Base-by-base conservation (phyloP, 23 tunicate genomes). In the Halocynthia aurantium region DNA sequence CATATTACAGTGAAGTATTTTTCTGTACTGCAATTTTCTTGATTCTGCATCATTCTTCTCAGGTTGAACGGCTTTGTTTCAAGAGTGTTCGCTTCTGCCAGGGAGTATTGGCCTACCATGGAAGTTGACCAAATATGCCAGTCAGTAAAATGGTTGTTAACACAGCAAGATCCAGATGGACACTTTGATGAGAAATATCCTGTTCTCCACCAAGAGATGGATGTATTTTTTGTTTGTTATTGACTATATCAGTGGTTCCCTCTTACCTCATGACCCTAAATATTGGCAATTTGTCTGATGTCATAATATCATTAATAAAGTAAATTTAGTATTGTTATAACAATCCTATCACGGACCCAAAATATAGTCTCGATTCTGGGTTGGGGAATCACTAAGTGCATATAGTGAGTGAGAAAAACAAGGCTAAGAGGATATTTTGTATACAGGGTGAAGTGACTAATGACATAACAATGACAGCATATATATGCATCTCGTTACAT, bases 401-500 rank as follows among this genome's bases (percentile, higher is more conserved):
- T 31, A 31, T 31, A 31, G 44, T 31, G 44, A 31, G 44, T 31
- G 44, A 31, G 44, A 31, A 31, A 31, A 31, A 31, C 44, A 31
- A 0, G 44, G 44, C 44, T 31, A 31, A 31, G 44, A 4, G 44
- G 4, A 31, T 31, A 31, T 68, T 19, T 68, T 72, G 11, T 76
- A n/a, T 58, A 58, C 49, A 63, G 81, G 77, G 77, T 7, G 68
- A 74, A 15, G 77, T 22, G 5, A 74, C 72, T 8, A 78, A 75
- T 8, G 50, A 51, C 8, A 56, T 68, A 8, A 13, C 89, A 13
- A 55, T 85, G 51, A 85, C 89, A 50, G 83, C 89, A 8, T 85
- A 77, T 82, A 83, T 85, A 22, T 15, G 69, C 50, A 78, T 85
- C 22, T 15, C 89, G 6, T 52, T 85, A 63, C 5, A 72, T 17